These are phyloP conservation scores for Mesembrinibis cayennensis DNA, from an alignment of 2,113 vertebrate species.

Conservation along the genomic window DNA sequence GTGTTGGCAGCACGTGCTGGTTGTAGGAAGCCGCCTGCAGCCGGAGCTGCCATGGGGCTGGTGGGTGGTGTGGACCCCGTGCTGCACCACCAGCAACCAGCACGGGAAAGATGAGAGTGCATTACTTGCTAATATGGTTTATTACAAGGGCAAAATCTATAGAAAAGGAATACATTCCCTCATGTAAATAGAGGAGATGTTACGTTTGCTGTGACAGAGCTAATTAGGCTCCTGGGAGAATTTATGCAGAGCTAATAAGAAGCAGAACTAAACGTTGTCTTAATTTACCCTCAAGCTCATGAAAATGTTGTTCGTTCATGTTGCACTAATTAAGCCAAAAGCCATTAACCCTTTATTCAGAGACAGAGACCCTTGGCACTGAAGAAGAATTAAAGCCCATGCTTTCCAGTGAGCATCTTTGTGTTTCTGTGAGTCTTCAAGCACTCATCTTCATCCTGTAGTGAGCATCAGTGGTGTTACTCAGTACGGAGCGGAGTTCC, in stretches of 20 bases:
- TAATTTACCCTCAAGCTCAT: slow-evolving; percentile 72
- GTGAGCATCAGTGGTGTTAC: accelerated
- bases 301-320: slow-evolving; percentile 56
- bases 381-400: background rate
- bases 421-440: no score
- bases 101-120: background rate
- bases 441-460: accelerated
- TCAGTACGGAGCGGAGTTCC: accelerated
- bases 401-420: background rate
- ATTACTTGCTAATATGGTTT: background rate
- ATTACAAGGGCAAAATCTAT: background rate
- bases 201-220: slow-evolving; percentile 63
- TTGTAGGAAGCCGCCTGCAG: background rate
- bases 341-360: slow-evolving; percentile 60
- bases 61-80: accelerated
- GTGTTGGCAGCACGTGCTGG: background rate
- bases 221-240: slow-evolving; percentile 76
- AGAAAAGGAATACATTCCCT: background rate
- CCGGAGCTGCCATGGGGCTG: background rate
- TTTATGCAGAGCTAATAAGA: slow-evolving; percentile 74
- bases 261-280: slow-evolving; percentile 71
- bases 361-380: background rate
- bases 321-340: slow-evolving; percentile 68
- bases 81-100: accelerated
- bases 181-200: slow-evolving; percentile 32